Evolutionary conservation across 2,113 vertebrate species (phyloP), one percentile per base, ranked within the genome.

Genomic region (Carlito syrichta): DNA sequence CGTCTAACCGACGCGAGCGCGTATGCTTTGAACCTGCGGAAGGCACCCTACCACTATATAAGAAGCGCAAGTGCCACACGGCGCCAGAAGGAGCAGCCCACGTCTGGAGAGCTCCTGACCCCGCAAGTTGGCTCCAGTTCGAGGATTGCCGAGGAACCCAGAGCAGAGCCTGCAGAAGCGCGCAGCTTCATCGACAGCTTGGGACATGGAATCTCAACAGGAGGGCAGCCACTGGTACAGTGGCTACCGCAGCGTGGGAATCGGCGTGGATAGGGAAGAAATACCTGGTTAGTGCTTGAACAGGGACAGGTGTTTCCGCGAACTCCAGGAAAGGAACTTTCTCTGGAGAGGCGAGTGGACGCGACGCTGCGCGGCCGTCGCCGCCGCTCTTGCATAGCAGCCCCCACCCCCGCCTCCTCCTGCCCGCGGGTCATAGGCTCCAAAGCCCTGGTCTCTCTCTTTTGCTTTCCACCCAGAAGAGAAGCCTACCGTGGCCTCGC

Each of bases 241-340:
- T 2, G 6, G 19, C 27, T 35, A 16, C 30, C 2, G 1, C 76
- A 74, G 13, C 76, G 30, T 45, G 27, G 43, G 43, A 23, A 40
- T n/a, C 16, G 2, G 2, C 5, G 35, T 3, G 0, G 50, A 89
- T 1, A 1, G 3, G 0, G 62, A 68, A 43, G 77, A 90, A 32
- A 22, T 32, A 10, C 9, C 5, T 10, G 93, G 97, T 98, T 3
- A 87, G 97, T 97, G 30, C 63, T 76, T 73, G 19, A 76, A 60
- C 1, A 6, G 58, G 63, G 17, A 35, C 32, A n/a, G n/a, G 60
- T 43, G 74, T 48, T 85, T 62, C 1, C 6, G 38, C 17, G 52
- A 87, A 88, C 14, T n/a, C n/a, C 43, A 27, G 19, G n/a, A 63
- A 13, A 77, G 45, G 13, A 74, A 69, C 48, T 96, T 94, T 94